These are phyloP conservation scores for Hylaeus volcanicus DNA, from an alignment of 1,140 invertebrate genomes.

Conservation along the genomic window DNA sequence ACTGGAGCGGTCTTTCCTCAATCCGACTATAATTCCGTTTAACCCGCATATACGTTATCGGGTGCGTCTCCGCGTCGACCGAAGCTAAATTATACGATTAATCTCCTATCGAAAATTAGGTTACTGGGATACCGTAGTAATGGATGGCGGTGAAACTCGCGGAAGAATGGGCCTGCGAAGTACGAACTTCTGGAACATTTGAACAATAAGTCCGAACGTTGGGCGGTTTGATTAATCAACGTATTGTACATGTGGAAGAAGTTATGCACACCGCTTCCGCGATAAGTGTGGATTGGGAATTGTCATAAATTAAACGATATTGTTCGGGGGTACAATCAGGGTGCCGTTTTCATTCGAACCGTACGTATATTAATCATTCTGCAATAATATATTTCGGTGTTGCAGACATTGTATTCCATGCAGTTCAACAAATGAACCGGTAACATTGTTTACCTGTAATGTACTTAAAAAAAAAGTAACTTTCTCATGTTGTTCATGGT, in stretches of 20 bases:
- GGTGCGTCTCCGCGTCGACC: constrained; percentile 36
- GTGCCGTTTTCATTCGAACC: not conserved
- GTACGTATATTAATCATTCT: not conserved
- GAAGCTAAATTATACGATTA: constrained; percentile 63
- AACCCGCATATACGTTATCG: constrained; percentile 54
- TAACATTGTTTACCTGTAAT: too few relatives aligned
- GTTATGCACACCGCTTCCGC: not conserved
- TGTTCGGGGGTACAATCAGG: not conserved
- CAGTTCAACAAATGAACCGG: too few relatives aligned
- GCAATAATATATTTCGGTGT: not conserved
- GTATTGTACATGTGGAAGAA: constrained; percentile 14
- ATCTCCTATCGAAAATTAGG: constrained; percentile 63
- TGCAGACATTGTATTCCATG: not conserved
- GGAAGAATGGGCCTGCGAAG: constrained; percentile 37
- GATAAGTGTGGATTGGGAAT: not conserved
- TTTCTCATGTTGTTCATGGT: too few relatives aligned
- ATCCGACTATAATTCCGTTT: constrained; percentile 53
- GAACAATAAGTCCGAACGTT: constrained; percentile 16
- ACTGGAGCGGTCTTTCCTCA: constrained; percentile 38
- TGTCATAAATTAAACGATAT: not conserved
- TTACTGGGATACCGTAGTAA: constrained; percentile 54
- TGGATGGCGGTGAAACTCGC: constrained; percentile 38
- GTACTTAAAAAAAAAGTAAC: too few relatives aligned
- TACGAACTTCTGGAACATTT: constrained; percentile 6
- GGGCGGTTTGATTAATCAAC: constrained; percentile 13